phyloP scores from a whole-genome alignment of 2,113 vertebrate genomes.

The Osmerus eperlanus region DNA sequence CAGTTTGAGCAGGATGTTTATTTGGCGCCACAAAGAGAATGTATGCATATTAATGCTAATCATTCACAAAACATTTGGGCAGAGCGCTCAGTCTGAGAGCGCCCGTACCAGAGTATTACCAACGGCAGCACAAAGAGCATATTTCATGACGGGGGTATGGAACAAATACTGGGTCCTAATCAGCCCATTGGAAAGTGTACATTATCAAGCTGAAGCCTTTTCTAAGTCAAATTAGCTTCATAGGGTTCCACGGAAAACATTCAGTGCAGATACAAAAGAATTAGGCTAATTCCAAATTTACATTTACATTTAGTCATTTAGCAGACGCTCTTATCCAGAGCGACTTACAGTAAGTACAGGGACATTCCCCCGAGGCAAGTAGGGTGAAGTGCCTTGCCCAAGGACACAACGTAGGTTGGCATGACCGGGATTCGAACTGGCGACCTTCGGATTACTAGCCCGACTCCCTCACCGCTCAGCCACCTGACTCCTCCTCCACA shows the following conservation, averaged over 20 bases:
- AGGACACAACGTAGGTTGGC: no score
- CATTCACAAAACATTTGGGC: background rate
- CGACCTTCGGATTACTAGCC: no score
- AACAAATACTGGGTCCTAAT: constrained; percentile 19
- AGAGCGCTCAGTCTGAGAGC: background rate
- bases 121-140: background rate
- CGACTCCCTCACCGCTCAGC: no score
- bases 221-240: background rate
- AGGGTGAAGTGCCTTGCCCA: no score
- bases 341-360: no score
- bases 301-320: no score
- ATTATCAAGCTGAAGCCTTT: constrained; percentile 8
- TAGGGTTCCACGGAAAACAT: background rate
- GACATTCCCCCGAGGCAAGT: no score
- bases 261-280: constrained; percentile 16
- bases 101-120: background rate
- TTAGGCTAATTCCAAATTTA: constrained; percentile 24
- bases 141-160: background rate
- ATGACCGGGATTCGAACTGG: no score
- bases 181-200: constrained; percentile 6
- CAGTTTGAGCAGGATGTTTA: no score
- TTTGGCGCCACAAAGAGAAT: no score
- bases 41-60: background rate
- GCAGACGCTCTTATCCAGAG: no score
- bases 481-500: no score